Evolutionary conservation across 2,797 vertebrate species (phyloP).

Genomic region (Amblyopsis hoosieri): DNA sequence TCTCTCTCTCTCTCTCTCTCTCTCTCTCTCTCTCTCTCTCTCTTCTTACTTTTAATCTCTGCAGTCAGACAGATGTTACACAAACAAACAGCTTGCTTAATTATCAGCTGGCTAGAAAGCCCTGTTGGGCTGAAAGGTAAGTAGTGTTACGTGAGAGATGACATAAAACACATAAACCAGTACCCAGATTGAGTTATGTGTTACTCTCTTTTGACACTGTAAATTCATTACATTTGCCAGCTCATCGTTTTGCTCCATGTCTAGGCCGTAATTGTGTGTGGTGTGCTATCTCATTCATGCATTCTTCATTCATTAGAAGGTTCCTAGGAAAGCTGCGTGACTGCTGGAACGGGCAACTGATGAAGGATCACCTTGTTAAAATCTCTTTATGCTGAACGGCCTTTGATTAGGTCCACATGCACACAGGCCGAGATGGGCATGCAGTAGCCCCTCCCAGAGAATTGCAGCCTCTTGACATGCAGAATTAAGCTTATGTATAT

Average conservation of each 20-base stretch:
- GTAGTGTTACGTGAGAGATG: constrained; percentile 21
- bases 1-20: constrained; percentile 7
- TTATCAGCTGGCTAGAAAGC: constrained; percentile 72
- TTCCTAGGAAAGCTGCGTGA: constrained; percentile 8
- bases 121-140: constrained; percentile 82
- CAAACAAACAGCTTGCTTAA: constrained; percentile 64
- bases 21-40: constrained; percentile 11
- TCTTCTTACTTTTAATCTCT: constrained; percentile 32
- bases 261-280: not conserved
- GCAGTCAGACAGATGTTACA: constrained; percentile 76
- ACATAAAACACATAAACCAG: not conserved
- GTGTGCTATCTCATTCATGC: constrained; percentile 6
- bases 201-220: not conserved
- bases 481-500: no score
- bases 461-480: constrained; percentile 1
- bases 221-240: not conserved
- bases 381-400: not conserved
- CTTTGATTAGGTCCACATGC: constrained; percentile 9
- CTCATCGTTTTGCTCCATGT: not conserved
- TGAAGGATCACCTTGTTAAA: constrained; percentile 1
- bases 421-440: constrained; percentile 8
- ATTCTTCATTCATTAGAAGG: not conserved
- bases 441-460: constrained; percentile 6
- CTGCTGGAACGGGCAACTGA: constrained; percentile 3
- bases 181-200: not conserved